Percentiles rank a stretch among this genome's conserved stretches.
Conservation (phyloP, 2,888 invertebrate species). For the Scrobipalpa atriplicella region DNA sequence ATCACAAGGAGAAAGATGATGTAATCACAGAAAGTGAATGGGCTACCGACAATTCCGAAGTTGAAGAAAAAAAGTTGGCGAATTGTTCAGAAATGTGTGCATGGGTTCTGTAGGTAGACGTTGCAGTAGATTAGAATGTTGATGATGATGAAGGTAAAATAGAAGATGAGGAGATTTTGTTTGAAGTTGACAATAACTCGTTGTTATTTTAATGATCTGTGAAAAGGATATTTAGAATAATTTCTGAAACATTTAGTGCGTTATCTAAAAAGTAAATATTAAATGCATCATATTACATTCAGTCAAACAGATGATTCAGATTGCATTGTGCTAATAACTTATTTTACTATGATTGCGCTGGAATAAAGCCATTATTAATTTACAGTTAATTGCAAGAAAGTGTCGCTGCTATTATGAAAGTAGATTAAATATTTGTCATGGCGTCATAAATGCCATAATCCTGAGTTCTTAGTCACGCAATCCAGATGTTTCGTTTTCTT, state of each 20-base stretch:
- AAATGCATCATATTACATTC: too few relatives aligned
- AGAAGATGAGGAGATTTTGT: neutral
- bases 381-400: constrained; percentile 5
- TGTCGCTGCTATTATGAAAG: constrained; percentile 2
- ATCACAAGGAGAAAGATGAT: constrained; percentile 49
- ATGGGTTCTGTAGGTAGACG: neutral
- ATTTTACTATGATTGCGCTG: neutral
- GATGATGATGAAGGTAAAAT: neutral
- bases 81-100: neutral
- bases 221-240: too few relatives aligned
- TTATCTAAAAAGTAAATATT: too few relatives aligned
- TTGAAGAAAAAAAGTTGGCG: neutral
- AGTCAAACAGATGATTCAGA: too few relatives aligned
- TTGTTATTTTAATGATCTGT: too few relatives aligned
- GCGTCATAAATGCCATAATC: neutral
- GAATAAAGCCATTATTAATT: neutral
- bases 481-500: constrained; percentile 5
- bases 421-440: constrained; percentile 1
- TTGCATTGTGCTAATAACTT: neutral
- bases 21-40: constrained; percentile 54
- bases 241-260: too few relatives aligned
- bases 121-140: neutral
- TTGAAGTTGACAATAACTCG: too few relatives aligned
- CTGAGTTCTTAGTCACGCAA: constrained; percentile 10
- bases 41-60: constrained; percentile 23